These are phyloP conservation scores for Drosophila helvetica DNA, from an alignment of 2,888 invertebrate genomes.

Conservation along the genomic window DNA sequence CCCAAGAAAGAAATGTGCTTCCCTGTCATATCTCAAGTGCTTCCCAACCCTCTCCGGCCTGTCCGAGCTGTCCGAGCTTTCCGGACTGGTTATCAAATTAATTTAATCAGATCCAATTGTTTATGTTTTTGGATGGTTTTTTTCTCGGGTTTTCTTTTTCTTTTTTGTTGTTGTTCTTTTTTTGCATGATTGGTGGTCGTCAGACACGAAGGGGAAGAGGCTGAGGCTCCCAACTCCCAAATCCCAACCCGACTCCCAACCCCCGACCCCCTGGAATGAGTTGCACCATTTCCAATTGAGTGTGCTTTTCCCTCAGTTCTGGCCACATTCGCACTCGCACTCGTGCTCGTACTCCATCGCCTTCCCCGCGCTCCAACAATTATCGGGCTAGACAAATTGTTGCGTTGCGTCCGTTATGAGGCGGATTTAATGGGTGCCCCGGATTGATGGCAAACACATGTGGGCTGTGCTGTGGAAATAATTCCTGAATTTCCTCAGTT, in stretches of 20 bases:
- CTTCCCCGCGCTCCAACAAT: slow-evolving; percentile 33
- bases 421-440: slow-evolving; percentile 50
- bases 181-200: slow-evolving; percentile 72
- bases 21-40: slow-evolving; percentile 68
- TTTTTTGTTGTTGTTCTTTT: slow-evolving; percentile 33
- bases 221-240: too few relatives aligned
- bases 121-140: slow-evolving; percentile 61
- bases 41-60: not conserved
- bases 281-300: slow-evolving; percentile 66
- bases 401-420: slow-evolving; percentile 58
- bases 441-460: slow-evolving; percentile 49
- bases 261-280: slow-evolving; percentile 22
- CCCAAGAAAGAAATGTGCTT: slow-evolving; percentile 35
- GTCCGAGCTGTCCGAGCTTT: not conserved
- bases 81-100: slow-evolving; percentile 72
- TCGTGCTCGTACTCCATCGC: slow-evolving; percentile 3
- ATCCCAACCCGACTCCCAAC: slow-evolving; percentile 3
- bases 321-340: slow-evolving; percentile 34
- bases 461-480: slow-evolving; percentile 34
- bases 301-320: slow-evolving; percentile 41
- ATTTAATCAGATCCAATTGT: slow-evolving; percentile 80
- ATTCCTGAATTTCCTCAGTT: slow-evolving; percentile 15
- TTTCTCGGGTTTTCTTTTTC: slow-evolving; percentile 5
- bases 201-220: slow-evolving; percentile 67
- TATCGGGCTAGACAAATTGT: slow-evolving; percentile 66